Evolutionary conservation across 2,113 vertebrate genomes (phyloP).

Genomic region (Lucifuga dentata): DNA sequence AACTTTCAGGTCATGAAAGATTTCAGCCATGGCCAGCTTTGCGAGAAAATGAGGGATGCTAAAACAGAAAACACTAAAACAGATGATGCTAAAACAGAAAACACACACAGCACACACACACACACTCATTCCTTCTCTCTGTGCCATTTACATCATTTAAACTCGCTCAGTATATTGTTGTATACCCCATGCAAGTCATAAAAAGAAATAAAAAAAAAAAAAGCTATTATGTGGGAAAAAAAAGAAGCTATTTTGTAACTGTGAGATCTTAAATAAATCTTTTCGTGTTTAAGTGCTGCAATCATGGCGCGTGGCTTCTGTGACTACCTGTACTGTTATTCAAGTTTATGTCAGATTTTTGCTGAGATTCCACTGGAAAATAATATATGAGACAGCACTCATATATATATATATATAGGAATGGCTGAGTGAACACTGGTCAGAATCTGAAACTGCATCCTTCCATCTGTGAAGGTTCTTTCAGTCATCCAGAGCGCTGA

Average conservation of each 20-base stretch:
- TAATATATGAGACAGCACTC: too few species aligned
- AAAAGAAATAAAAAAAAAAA: conserved; percentile 58
- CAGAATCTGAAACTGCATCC: too few species aligned
- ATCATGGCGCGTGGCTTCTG: conserved; percentile 36
- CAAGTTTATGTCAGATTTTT: too few species aligned
- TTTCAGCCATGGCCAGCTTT: too few species aligned
- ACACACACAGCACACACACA: conserved; percentile 3
- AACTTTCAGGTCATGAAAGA: too few species aligned
- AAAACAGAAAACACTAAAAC: neutral
- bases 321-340: conserved; percentile 14
- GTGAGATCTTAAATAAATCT: conserved; percentile 74
- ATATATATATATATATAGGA: too few species aligned
- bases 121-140: conserved; percentile 8
- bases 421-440: too few species aligned
- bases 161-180: conserved; percentile 58
- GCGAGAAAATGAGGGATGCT: too few species aligned
- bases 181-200: conserved; percentile 72
- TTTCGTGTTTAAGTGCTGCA: conserved; percentile 76
- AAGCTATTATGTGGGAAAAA: conserved; percentile 48
- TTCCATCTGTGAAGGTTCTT: too few species aligned
- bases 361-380: too few species aligned
- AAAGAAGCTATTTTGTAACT: conserved; percentile 72
- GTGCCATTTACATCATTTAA: conserved; percentile 44
- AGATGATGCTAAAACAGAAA: too few species aligned
- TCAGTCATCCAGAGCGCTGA: too few species aligned